A percentile compares a stretch with the other conserved stretches of the same genome.
These are phyloP conservation scores for Tetanocera ferruginea DNA, from an alignment of 2,888 invertebrate species.

Conservation along the genomic window DNA sequence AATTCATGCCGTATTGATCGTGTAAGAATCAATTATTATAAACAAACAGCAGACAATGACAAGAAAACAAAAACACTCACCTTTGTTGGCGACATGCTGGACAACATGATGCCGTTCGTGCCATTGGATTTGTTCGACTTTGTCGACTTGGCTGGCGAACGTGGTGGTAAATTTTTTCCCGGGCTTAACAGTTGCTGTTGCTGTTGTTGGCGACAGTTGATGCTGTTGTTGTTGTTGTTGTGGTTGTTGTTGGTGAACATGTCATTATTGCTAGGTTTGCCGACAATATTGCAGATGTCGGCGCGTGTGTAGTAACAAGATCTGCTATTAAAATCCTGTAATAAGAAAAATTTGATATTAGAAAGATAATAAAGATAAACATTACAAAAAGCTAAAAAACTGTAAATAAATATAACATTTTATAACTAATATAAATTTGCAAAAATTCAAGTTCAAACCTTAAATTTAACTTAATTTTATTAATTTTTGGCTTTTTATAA, in stretches of 20 bases:
- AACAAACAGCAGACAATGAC: neutral
- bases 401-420: too few species aligned
- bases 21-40: neutral
- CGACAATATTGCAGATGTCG: slow-evolving; percentile 61
- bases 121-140: slow-evolving; percentile 59
- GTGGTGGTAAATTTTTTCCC: slow-evolving; percentile 59
- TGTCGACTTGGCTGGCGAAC: slow-evolving; percentile 61
- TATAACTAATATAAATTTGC: too few species aligned
- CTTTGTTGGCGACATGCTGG: slow-evolving; percentile 60
- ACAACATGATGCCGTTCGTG: slow-evolving; percentile 46
- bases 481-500: too few species aligned
- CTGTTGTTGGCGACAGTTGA: slow-evolving; percentile 43
- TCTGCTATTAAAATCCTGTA: slow-evolving; percentile 43
- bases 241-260: slow-evolving; percentile 30
- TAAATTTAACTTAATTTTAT: too few species aligned
- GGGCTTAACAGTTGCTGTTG: slow-evolving; percentile 45
- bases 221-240: slow-evolving; percentile 45
- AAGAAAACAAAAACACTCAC: slow-evolving; percentile 43
- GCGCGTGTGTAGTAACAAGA: slow-evolving; percentile 60
- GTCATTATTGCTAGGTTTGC: slow-evolving; percentile 53
- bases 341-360: slow-evolving; percentile 18
- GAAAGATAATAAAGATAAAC: slow-evolving; percentile 10
- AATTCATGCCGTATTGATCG: neutral
- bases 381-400: too few species aligned
- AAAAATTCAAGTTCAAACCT: too few species aligned